These are phyloP conservation scores for Chironomus riparius DNA, from an alignment of 2,888 invertebrate species.

Conservation along the genomic window DNA sequence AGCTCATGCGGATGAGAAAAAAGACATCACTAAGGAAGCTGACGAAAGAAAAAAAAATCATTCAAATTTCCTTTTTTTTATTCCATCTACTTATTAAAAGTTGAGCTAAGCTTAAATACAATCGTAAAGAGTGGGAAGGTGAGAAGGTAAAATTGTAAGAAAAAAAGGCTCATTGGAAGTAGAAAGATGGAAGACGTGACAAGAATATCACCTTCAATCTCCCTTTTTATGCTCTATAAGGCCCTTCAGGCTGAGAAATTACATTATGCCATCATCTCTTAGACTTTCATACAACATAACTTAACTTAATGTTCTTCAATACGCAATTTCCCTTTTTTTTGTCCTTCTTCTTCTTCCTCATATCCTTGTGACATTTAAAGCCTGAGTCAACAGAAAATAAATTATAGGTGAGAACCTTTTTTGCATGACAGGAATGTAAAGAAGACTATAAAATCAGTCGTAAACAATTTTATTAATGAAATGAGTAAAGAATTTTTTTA, in stretches of 20 bases:
- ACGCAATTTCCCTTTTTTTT: no score
- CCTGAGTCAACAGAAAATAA: conserved; percentile 8
- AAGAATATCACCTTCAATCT: not conserved
- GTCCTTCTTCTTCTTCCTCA: not conserved
- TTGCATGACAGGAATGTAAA: not conserved
- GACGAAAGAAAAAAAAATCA: not conserved
- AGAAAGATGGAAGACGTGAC: not conserved
- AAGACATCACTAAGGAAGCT: no score
- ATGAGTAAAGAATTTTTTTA: no score
- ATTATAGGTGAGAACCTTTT: not conserved
- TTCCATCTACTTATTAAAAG: not conserved
- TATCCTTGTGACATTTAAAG: not conserved
- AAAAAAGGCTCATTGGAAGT: no score
- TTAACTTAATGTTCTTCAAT: not conserved
- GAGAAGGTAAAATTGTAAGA: not conserved
- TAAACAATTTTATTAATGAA: no score
- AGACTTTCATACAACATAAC: not conserved
- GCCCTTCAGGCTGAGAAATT: not conserved
- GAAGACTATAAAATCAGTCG: no score
- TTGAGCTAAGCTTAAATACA: not conserved
- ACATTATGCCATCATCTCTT: not conserved
- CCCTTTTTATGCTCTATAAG: not conserved
- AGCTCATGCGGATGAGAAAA: not conserved
- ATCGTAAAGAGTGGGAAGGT: not conserved
- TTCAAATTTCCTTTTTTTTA: not conserved